These are phyloP conservation scores for Alviniconcha strummeri DNA, from an alignment of 2,888 invertebrate genomes.

Conservation along the genomic window DNA sequence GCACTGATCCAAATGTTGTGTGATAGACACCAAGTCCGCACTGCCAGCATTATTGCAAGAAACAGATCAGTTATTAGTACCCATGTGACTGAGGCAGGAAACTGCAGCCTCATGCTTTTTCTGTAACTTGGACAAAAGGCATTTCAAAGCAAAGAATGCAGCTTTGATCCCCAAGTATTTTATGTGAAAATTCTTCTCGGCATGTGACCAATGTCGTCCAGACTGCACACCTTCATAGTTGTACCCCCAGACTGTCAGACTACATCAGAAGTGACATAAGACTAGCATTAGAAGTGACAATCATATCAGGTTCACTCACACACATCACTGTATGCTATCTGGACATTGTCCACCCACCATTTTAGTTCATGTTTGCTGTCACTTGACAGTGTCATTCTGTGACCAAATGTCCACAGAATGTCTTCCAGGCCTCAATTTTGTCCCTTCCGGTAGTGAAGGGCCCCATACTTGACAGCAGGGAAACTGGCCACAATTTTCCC, in stretches of 20 bases:
- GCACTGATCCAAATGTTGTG: conserved; percentile 4
- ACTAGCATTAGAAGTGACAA: conserved; percentile 21
- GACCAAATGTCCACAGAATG: conserved; percentile 1
- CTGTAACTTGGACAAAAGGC: background rate
- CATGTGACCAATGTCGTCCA: conserved; percentile 23
- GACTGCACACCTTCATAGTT: background rate
- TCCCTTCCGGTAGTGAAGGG: background rate
- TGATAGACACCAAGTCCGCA: conserved; percentile 24
- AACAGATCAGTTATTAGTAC: conserved; percentile 8
- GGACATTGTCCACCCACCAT: conserved; percentile 27
- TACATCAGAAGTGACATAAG: background rate
- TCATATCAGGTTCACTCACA: background rate
- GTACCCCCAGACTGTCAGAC: conserved; percentile 16
- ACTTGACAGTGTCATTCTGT: background rate
- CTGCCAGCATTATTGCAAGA: conserved; percentile 8
- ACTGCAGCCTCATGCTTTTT: conserved; percentile 29
- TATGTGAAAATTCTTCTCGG: conserved; percentile 24
- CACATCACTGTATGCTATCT: background rate
- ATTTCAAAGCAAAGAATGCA: conserved; percentile 26
- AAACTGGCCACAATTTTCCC: conserved; percentile 2
- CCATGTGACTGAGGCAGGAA: conserved; percentile 24
- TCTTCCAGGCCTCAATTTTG: background rate
- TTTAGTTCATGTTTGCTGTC: background rate
- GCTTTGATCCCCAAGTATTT: conserved; percentile 22
- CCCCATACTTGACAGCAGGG: conserved; percentile 3